Evolutionary conservation across 2,888 invertebrate genomes (phyloP).

Genomic region (Tachina grossa): DNA sequence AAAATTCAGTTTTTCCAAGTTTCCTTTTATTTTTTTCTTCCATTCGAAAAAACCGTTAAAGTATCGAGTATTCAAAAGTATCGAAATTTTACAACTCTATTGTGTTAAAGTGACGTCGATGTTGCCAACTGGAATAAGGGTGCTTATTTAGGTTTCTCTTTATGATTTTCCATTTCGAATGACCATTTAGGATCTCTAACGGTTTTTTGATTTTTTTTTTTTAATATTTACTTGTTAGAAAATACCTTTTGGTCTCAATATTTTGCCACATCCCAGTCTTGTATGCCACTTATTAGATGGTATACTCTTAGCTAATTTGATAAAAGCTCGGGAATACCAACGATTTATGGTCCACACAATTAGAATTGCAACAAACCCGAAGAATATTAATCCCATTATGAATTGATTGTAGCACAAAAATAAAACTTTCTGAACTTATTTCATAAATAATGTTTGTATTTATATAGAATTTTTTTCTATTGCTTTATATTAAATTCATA

Average conservation of each 20-base stretch:
- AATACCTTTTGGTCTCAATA: neutral
- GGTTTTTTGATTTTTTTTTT: neutral
- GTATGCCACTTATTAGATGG: conserved; percentile 17
- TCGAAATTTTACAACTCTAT: no score
- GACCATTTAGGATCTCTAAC: no score
- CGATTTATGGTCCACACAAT: conserved; percentile 1
- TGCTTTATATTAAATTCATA: neutral
- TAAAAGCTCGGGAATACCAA: neutral
- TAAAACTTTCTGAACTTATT: neutral
- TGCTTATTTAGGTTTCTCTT: no score
- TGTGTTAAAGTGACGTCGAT: no score
- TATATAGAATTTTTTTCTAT: neutral
- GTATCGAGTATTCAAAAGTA: no score
- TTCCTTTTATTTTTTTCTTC: no score
- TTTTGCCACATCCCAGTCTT: neutral
- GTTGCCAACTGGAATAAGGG: no score
- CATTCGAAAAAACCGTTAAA: no score
- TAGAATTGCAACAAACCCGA: neutral
- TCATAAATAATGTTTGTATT: neutral
- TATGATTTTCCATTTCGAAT: no score
- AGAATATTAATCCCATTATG: conserved; percentile 2
- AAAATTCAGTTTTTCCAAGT: no score
- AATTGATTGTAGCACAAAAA: neutral
- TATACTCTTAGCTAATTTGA: neutral
- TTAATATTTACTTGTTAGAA: no score